phyloP scores from a whole-genome alignment of 2,888 invertebrate species.

The Amorpha juglandis region DNA sequence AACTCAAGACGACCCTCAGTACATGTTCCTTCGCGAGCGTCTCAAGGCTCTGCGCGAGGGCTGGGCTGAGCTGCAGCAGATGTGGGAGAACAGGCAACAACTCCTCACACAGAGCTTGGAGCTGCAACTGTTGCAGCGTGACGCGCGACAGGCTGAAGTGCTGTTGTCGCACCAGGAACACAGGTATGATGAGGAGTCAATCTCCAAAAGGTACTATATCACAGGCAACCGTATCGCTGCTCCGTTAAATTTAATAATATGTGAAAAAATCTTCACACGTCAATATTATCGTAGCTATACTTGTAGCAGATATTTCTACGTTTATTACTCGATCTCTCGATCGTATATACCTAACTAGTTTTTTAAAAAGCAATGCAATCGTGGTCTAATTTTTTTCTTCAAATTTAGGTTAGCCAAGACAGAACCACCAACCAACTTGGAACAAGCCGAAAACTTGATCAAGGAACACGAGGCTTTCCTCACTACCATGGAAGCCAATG shows the following conservation, averaged over 20 bases:
- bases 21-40: slow-evolving; percentile 99
- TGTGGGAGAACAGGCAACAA: slow-evolving; percentile 99
- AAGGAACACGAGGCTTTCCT: slow-evolving; percentile 99
- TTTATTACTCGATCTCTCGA: too few relatives aligned
- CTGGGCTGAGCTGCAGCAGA: slow-evolving; percentile 99
- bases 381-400: not conserved
- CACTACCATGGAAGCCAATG: slow-evolving; percentile 99
- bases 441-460: slow-evolving; percentile 98
- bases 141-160: slow-evolving; percentile 98
- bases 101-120: slow-evolving; percentile 97
- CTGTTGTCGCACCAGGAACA: slow-evolving; percentile 99
- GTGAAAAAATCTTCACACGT: too few relatives aligned
- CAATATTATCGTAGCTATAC: too few relatives aligned
- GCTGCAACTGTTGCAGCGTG: slow-evolving; percentile 97
- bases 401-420: slow-evolving; percentile 92
- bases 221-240: too few relatives aligned
- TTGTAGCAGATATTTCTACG: too few relatives aligned
- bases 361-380: too few relatives aligned
- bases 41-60: slow-evolving; percentile 99
- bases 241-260: too few relatives aligned
- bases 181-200: slow-evolving; percentile 80
- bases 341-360: too few relatives aligned
- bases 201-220: too few relatives aligned
- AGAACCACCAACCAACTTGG: slow-evolving; percentile 96
- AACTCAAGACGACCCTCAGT: slow-evolving; percentile 98